Evolutionary conservation across 2,888 invertebrate genomes (phyloP).

Genomic region (Cancer borealis): DNA sequence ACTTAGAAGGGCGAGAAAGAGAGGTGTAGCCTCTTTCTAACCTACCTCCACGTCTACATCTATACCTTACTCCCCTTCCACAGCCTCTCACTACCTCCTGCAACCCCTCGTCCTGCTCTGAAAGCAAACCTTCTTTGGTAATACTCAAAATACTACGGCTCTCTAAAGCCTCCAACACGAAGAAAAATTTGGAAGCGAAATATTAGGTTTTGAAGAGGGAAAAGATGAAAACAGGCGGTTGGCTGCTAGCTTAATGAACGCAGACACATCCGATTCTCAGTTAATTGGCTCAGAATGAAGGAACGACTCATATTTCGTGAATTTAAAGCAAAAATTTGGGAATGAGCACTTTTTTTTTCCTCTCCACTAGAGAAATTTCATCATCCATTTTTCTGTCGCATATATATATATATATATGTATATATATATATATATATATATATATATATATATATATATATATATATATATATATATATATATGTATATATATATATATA

Average conservation of each 20-base stretch:
- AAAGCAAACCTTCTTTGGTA: not conserved
- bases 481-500: too few species aligned
- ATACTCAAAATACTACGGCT: not conserved
- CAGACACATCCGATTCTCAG: conserved; percentile 7
- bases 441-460: too few species aligned
- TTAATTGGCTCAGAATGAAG: conserved; percentile 26
- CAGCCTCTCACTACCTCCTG: not conserved
- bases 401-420: too few species aligned
- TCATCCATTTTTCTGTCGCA: not conserved
- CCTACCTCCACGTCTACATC: not conserved
- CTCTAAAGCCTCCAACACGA: not conserved
- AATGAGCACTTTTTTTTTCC: not conserved
- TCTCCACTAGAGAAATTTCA: not conserved
- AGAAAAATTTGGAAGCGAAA: not conserved
- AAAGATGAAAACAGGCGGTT: not conserved
- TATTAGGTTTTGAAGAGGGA: conserved; percentile 7
- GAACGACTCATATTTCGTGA: not conserved
- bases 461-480: too few species aligned
- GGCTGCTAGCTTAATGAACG: conserved; percentile 14
- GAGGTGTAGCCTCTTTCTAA: not conserved
- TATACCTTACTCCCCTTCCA: not conserved
- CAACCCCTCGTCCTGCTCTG: not conserved
- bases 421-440: too few species aligned
- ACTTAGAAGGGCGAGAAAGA: not conserved
- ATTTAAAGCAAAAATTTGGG: not conserved